phyloP scores from a whole-genome alignment of 2,797 vertebrate species.

The Tiaroga cobitis region DNA sequence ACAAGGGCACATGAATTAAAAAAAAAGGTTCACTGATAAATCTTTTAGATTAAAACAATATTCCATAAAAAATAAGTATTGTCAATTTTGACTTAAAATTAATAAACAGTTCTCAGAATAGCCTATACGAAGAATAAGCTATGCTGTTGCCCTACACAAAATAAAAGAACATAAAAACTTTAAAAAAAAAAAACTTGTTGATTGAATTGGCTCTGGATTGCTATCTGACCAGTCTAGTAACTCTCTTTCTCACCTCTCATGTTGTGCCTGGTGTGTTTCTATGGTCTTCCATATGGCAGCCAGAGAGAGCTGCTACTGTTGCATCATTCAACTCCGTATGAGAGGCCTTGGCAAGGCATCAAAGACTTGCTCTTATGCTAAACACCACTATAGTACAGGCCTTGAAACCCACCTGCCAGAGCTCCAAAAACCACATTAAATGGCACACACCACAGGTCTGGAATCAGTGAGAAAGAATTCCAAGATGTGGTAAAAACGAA shows the following conservation, averaged over 20 bases:
- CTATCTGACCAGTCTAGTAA: neutral
- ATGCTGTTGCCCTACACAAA: no score
- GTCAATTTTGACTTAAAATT: no score
- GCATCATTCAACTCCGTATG: conserved; percentile 54
- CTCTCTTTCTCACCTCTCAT: neutral
- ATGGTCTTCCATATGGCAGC: conserved; percentile 31
- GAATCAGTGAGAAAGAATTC: conserved; percentile 32
- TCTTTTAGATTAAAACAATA: no score
- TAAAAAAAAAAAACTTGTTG: neutral
- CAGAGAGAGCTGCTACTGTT: conserved; percentile 28
- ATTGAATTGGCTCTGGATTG: no score
- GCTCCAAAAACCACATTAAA: conserved; percentile 51
- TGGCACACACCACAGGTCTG: conserved; percentile 21
- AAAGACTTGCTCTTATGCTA: conserved; percentile 43
- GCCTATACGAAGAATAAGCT: neutral
- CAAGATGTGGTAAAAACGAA: conserved; percentile 14
- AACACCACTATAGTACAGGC: conserved; percentile 33
- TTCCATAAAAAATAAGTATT: no score
- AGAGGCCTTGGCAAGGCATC: conserved; percentile 50
- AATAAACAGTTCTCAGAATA: neutral
- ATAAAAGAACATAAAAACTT: neutral
- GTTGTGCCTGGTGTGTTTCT: conserved; percentile 9
- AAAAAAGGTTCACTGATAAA: no score
- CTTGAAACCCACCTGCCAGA: conserved; percentile 54
- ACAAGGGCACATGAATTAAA: no score